phyloP scores from a whole-genome alignment of 2,797 vertebrate species.

The Anas capensis region DNA sequence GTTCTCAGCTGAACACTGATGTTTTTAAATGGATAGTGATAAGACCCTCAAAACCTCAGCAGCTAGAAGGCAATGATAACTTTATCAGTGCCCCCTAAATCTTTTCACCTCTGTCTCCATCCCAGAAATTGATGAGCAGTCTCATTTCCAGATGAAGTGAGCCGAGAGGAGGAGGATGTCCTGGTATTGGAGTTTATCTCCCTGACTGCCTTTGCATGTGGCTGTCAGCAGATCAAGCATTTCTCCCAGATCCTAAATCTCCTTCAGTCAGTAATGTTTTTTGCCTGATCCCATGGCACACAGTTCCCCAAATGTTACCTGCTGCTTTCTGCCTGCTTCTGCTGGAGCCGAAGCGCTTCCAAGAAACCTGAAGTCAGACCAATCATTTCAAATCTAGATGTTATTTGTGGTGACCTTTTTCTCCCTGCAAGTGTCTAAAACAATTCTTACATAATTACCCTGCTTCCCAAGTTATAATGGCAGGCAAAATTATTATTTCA shows the following conservation, averaged over 20 bases:
- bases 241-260: neutral
- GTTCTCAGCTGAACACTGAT: neutral
- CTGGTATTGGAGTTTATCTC: neutral
- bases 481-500: constrained; percentile 54
- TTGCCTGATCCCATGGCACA: neutral
- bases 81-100: neutral
- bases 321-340: neutral
- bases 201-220: neutral
- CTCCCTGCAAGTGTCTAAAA: constrained; percentile 8
- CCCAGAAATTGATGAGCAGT: neutral
- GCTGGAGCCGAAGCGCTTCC: neutral
- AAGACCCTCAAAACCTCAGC: neutral
- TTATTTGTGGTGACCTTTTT: constrained; percentile 38
- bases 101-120: neutral
- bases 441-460: neutral
- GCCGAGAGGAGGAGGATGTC: neutral
- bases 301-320: neutral
- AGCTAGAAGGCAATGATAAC: neutral
- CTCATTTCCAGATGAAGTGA: neutral
- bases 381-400: neutral
- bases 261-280: neutral
- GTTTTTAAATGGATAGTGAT: neutral
- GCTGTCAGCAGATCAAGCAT: neutral
- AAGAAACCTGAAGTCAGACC: neutral
- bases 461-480: neutral